A percentile compares a stretch with the other conserved stretches of the same genome.
These are phyloP conservation scores for Sminthurides aquaticus DNA, from an alignment of 2,888 invertebrate genomes.

Conservation along the genomic window DNA sequence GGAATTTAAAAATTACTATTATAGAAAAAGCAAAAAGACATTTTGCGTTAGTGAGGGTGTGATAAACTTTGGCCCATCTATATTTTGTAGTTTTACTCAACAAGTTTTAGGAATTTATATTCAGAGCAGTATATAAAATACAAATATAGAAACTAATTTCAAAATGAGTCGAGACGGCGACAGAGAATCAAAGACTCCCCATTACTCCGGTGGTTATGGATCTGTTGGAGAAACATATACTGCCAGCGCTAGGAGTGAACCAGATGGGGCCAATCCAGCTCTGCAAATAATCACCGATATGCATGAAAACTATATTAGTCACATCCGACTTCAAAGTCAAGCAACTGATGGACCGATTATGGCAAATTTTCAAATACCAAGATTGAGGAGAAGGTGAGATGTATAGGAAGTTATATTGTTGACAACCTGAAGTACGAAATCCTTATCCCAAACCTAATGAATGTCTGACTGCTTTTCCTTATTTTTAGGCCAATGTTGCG, in stretches of 20 bases:
- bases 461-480: too few species aligned
- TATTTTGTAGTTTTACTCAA: too few species aligned
- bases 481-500: slow-evolving; percentile 35
- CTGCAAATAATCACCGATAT: slow-evolving; percentile 18
- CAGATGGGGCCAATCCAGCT: neutral
- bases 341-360: slow-evolving; percentile 34
- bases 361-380: slow-evolving; percentile 39
- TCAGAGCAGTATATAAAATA: too few species aligned
- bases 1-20: neutral
- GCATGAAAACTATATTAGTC: slow-evolving; percentile 36
- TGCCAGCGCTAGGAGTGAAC: neutral
- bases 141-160: neutral
- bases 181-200: too few species aligned
- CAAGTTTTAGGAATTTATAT: too few species aligned
- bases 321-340: slow-evolving; percentile 38
- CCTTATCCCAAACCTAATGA: neutral
- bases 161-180: neutral
- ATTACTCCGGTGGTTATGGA: neutral
- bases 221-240: neutral
- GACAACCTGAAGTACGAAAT: neutral
- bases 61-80: neutral
- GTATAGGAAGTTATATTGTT: neutral
- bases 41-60: neutral
- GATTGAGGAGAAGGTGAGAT: slow-evolving; percentile 39
- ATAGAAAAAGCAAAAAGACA: neutral